Conservation (phyloP, 1,140 invertebrate genomes). For the Arctopsyche grandis region DNA sequence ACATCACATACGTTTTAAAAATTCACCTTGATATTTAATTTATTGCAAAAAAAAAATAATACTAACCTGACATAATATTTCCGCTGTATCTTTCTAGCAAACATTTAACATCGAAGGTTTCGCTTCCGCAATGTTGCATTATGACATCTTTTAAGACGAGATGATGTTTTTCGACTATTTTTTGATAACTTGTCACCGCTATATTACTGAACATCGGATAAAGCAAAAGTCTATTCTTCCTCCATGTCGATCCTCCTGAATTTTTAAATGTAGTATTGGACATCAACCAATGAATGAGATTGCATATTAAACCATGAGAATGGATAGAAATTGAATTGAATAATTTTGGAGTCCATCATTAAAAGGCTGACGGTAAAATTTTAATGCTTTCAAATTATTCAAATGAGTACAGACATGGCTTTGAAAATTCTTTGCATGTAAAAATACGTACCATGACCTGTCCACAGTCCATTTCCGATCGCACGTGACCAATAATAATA, state of each 20-base stretch:
- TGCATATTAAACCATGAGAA: no score
- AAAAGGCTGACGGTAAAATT: no score
- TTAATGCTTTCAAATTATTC: no score
- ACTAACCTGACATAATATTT: slow-evolving; percentile 17
- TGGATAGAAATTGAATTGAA: no score
- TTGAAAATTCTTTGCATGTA: background rate
- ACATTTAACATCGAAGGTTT: slow-evolving; percentile 1
- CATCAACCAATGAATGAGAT: background rate
- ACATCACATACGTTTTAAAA: no score
- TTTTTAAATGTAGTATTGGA: slow-evolving; percentile 3
- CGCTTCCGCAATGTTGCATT: background rate
- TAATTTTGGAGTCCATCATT: no score
- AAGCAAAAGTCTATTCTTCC: slow-evolving; percentile 2
- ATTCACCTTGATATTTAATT: no score
- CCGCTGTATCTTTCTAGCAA: background rate
- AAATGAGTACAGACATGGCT: background rate
- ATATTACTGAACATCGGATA: background rate
- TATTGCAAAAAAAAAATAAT: background rate
- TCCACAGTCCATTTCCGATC: slow-evolving; percentile 35
- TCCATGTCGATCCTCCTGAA: slow-evolving; percentile 22
- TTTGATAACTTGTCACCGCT: background rate
- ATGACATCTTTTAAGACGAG: background rate
- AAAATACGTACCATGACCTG: slow-evolving; percentile 13
- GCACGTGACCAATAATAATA: slow-evolving; percentile 23
- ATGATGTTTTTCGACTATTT: slow-evolving; percentile 6